Percentiles rank a stretch among this genome's conserved stretches.
phyloP scores from a whole-genome alignment of 1,140 invertebrate genomes.

The Drosophila tani region DNA sequence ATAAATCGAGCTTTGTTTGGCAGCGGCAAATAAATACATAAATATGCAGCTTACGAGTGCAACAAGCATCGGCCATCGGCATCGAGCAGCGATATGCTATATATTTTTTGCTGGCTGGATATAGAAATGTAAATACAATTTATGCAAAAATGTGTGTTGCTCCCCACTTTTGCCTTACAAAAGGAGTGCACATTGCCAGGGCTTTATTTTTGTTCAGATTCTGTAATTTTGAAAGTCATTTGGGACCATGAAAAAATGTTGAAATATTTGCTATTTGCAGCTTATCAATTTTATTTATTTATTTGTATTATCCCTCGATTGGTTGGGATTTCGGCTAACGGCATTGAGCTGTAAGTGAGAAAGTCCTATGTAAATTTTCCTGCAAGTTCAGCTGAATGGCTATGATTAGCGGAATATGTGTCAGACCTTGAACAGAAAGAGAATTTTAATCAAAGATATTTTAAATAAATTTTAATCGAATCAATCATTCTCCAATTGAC shows the following conservation, averaged over 20 bases:
- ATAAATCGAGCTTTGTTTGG: slow-evolving; percentile 67
- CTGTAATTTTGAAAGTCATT: slow-evolving; percentile 31
- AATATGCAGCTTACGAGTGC: slow-evolving; percentile 67
- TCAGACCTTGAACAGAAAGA: neutral
- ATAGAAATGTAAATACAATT: slow-evolving; percentile 66
- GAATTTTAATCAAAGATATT: neutral
- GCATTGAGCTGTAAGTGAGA: neutral
- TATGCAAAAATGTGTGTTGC: slow-evolving; percentile 45
- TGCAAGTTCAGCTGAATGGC: neutral
- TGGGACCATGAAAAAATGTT: slow-evolving; percentile 9
- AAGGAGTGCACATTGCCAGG: slow-evolving; percentile 6
- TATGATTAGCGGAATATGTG: slow-evolving; percentile 10
- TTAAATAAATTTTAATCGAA: neutral
- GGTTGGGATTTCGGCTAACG: slow-evolving; percentile 6
- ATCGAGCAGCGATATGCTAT: slow-evolving; percentile 42
- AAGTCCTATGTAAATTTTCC: neutral
- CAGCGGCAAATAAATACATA: slow-evolving; percentile 66
- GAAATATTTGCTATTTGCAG: slow-evolving; percentile 17
- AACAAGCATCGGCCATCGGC: slow-evolving; percentile 18
- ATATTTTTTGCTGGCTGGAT: slow-evolving; percentile 27
- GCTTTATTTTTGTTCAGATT: neutral
- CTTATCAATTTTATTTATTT: slow-evolving; percentile 22
- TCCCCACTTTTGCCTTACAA: slow-evolving; percentile 11
- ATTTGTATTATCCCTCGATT: slow-evolving; percentile 1
- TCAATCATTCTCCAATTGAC: neutral